Conservation (phyloP, 1,140 invertebrate genomes). For the Drosophila obscura region DNA sequence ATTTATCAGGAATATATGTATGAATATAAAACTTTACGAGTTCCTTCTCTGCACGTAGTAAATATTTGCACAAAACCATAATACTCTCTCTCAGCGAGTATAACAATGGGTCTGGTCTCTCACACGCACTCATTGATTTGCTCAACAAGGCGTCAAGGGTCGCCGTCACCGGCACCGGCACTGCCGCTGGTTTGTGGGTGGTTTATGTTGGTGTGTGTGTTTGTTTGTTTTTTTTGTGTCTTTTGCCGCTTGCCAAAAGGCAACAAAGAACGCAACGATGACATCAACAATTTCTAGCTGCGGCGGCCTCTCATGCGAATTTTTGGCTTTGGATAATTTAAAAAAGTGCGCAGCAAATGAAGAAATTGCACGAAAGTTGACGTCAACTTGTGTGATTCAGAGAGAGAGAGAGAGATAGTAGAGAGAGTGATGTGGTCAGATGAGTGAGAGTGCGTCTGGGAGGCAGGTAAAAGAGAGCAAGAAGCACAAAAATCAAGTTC, state of each 20-base stretch:
- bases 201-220: slow-evolving; percentile 9
- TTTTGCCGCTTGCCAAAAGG: slow-evolving; percentile 27
- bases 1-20: no score
- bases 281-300: slow-evolving; percentile 65
- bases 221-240: slow-evolving; percentile 7
- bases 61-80: not conserved
- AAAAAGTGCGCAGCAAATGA: slow-evolving; percentile 66
- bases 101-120: slow-evolving; percentile 12
- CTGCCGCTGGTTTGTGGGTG: slow-evolving; percentile 18
- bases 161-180: no score
- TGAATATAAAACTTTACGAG: no score
- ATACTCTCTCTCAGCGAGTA: not conserved
- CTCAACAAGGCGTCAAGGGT: slow-evolving; percentile 27
- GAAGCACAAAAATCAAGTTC: slow-evolving; percentile 53
- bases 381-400: slow-evolving; percentile 37
- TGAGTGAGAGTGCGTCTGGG: slow-evolving; percentile 6
- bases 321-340: slow-evolving; percentile 60
- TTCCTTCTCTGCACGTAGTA: no score
- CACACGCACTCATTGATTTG: slow-evolving; percentile 35
- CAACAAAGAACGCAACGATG: slow-evolving; percentile 62
- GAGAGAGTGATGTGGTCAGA: not conserved
- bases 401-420: slow-evolving; percentile 9
- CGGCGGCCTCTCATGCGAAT: slow-evolving; percentile 31
- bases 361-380: slow-evolving; percentile 63
- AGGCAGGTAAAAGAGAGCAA: slow-evolving; percentile 15